These are phyloP conservation scores for Aphaenogaster rudis DNA, from an alignment of 1,140 invertebrate species.

Conservation along the genomic window DNA sequence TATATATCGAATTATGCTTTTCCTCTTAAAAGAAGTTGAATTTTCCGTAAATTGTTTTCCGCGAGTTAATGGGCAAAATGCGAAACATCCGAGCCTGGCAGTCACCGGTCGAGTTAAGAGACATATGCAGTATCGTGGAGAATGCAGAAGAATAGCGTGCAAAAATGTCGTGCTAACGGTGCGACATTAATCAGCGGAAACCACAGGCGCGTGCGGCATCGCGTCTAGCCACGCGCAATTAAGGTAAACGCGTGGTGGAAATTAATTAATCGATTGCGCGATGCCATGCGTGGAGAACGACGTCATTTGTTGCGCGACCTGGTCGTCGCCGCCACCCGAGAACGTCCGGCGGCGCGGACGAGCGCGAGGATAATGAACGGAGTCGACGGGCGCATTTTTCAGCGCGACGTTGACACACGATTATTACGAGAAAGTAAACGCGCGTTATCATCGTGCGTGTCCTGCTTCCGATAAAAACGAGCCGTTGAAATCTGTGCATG, in stretches of 20 bases:
- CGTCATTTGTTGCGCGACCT: slow-evolving; percentile 51
- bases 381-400: slow-evolving; percentile 10
- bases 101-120: slow-evolving; percentile 12
- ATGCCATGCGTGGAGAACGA: slow-evolving; percentile 51
- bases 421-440: slow-evolving; percentile 41
- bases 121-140: slow-evolving; percentile 12
- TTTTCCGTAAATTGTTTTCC: slow-evolving; percentile 7
- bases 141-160: slow-evolving; percentile 34
- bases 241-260: slow-evolving; percentile 56
- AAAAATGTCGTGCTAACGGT: slow-evolving; percentile 47
- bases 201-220: slow-evolving; percentile 56
- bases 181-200: slow-evolving; percentile 56
- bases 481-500: neutral
- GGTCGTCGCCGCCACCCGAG: neutral
- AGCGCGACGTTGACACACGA: slow-evolving; percentile 18
- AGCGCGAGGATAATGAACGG: slow-evolving; percentile 27
- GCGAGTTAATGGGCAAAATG: slow-evolving; percentile 41
- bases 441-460: slow-evolving; percentile 43
- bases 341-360: neutral
- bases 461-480: slow-evolving; percentile 3
- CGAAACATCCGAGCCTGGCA: slow-evolving; percentile 6
- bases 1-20: neutral
- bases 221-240: slow-evolving; percentile 47
- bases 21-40: slow-evolving; percentile 1
- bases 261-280: slow-evolving; percentile 64